Conservation (phyloP, 1,140 invertebrate species). For the Gonatopus flavifemur region DNA sequence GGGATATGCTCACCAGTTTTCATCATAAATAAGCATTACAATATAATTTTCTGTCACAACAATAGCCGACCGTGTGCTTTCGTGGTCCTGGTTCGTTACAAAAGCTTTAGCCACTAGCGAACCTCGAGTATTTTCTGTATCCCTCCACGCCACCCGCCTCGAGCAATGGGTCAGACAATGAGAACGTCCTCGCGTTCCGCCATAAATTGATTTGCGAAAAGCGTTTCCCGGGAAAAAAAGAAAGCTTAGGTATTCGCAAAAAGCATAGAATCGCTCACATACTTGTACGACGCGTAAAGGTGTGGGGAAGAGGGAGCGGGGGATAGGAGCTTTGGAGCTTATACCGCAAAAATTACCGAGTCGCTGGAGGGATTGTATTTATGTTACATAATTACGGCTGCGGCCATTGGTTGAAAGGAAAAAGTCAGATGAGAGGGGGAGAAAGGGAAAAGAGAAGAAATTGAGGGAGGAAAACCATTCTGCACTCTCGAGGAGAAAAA, state of each 20-base stretch:
- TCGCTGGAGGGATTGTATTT: constrained; percentile 55
- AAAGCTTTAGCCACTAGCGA: constrained; percentile 53
- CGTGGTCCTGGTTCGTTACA: constrained; percentile 38
- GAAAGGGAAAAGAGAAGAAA: neutral
- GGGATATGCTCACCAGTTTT: too few relatives aligned
- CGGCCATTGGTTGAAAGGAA: constrained; percentile 19
- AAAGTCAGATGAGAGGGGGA: neutral
- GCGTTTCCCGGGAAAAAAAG: too few relatives aligned
- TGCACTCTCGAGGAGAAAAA: constrained; percentile 41
- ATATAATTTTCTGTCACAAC: constrained; percentile 58
- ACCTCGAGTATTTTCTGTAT: constrained; percentile 19
- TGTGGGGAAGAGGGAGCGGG: constrained; percentile 1
- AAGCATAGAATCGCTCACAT: too few relatives aligned
- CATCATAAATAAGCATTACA: constrained; percentile 44
- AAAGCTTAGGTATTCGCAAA: too few relatives aligned
- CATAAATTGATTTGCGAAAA: constrained; percentile 60
- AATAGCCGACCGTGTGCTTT: constrained; percentile 45
- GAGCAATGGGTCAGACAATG: constrained; percentile 43
- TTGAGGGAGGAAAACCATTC: constrained; percentile 8
- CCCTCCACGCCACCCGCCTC: too few relatives aligned
- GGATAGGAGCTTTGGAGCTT: constrained; percentile 54
- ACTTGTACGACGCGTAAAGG: too few relatives aligned
- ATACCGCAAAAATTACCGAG: constrained; percentile 57
- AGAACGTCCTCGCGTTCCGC: constrained; percentile 47
- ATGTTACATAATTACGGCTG: constrained; percentile 57